Base-by-base conservation (phyloP, 2,888 invertebrate genomes). In the Darwinula stevensoni region DNA sequence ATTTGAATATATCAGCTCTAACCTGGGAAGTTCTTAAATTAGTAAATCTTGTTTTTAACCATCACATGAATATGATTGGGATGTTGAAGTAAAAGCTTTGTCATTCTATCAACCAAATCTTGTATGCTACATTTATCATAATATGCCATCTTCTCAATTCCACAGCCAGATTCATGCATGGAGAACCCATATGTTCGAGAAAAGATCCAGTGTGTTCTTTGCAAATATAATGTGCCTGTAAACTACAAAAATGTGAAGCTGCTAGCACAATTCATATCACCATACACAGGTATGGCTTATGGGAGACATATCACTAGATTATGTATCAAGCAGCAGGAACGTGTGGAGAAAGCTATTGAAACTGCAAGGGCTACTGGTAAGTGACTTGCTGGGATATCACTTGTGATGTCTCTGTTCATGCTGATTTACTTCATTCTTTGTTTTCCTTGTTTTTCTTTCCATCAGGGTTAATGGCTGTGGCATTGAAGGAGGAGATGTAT, bases 221-320 rank as follows among this genome's bases (percentile, higher is more conserved):
- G 91, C 49, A 65, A 68, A 51, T 49, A 71, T 36, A 62, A 71
- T 17, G 67, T 88, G n/a, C 59, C 59, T 2, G 69, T 80, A 0
- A 63, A 80, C 49, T 88, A 78, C 46, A 91, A 88, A 53, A 97
- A 97, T 52, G 65, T 70, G 1, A 65, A 76, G 41, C 52, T 97
- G 3, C 52, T 97, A 4, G 80, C 84, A 1, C 91, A 94, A 49
- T 97, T 97, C 51, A 74, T 91, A 45, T 94, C 91, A 17, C 71
- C 80, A 0, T 82, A 74, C 47, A 91, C 94, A 0, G 94, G 94
- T 1, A 61, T 70, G 39, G 65, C 88, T 37, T 94, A 88, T 48
- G 80, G 76, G 0, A 62, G 71, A 33, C 76, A 91, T 44, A 75
- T 94, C 27, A 97, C 94, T 3, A 84, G 94, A 1, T 59, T 97